phyloP scores from a whole-genome alignment of 2,888 invertebrate genomes.

The Scaptodrosophila latifasciaeformis region DNA sequence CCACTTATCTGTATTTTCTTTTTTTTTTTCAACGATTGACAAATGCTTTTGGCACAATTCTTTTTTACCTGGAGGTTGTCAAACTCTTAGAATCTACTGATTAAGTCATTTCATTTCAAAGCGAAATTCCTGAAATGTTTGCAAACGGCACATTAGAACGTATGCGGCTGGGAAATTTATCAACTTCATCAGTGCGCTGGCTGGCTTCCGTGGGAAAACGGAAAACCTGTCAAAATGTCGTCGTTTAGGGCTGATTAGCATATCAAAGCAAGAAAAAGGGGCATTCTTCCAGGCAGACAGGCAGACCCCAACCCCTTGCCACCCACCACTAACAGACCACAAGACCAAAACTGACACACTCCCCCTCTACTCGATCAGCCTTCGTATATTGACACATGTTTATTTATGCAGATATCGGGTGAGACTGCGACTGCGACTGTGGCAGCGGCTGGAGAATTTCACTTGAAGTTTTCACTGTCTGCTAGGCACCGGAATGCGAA shows the following conservation, averaged over 20 bases:
- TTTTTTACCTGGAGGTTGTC: neutral
- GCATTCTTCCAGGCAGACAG: too few relatives aligned
- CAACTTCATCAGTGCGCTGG: conserved; percentile 19
- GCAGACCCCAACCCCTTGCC: neutral
- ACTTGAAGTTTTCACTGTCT: neutral
- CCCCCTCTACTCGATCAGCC: conserved; percentile 40
- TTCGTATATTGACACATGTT: conserved; percentile 62
- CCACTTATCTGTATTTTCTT: neutral
- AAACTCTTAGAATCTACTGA: neutral
- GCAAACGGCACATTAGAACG: conserved; percentile 6
- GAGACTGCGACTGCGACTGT: conserved; percentile 1
- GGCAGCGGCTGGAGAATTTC: neutral
- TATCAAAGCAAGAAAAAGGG: conserved; percentile 66
- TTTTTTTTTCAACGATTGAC: neutral
- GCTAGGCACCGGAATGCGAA: too few relatives aligned
- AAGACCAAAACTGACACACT: neutral
- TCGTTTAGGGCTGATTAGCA: conserved; percentile 63
- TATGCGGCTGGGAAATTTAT: conserved; percentile 16
- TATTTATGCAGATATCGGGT: conserved; percentile 44
- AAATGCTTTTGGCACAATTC: neutral
- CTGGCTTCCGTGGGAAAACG: conserved; percentile 57
- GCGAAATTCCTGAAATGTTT: conserved; percentile 15
- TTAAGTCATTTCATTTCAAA: conserved; percentile 8
- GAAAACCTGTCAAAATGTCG: conserved; percentile 64
- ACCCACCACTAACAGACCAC: conserved; percentile 8